phyloP scores from a whole-genome alignment of 1,140 invertebrate genomes.

The Pseudoatta argentina region DNA sequence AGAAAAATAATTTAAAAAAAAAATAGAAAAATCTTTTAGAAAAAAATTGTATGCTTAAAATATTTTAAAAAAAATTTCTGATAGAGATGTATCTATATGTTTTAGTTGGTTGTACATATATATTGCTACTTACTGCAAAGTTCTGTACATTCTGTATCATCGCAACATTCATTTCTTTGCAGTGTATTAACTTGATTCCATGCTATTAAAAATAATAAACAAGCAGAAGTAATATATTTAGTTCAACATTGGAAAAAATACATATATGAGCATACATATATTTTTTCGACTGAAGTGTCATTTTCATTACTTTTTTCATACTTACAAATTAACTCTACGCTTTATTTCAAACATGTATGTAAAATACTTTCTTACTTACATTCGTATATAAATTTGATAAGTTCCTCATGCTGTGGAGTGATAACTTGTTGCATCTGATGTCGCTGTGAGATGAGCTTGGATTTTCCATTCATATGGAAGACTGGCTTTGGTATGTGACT shows the following conservation, averaged over 20 bases:
- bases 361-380: constrained; percentile 86
- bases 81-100: no score
- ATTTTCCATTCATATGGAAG: constrained; percentile 90
- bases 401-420: constrained; percentile 91
- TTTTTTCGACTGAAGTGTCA: constrained; percentile 1
- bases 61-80: neutral
- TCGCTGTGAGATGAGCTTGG: constrained; percentile 88
- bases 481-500: constrained; percentile 90
- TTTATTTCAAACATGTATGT: neutral
- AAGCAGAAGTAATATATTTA: constrained; percentile 21
- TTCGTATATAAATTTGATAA: constrained; percentile 91
- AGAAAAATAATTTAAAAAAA: no score
- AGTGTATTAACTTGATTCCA: constrained; percentile 82
- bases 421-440: constrained; percentile 89
- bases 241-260: constrained; percentile 26
- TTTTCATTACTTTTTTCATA: constrained; percentile 9
- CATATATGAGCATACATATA: neutral
- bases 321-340: neutral
- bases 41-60: neutral
- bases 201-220: constrained; percentile 72
- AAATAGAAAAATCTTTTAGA: neutral
- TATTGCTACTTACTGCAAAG: constrained; percentile 72
- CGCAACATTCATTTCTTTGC: constrained; percentile 76
- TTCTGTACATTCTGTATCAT: constrained; percentile 79
- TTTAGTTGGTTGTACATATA: neutral